Conservation (phyloP, 2,797 vertebrate genomes). For the Amazona finschi region DNA sequence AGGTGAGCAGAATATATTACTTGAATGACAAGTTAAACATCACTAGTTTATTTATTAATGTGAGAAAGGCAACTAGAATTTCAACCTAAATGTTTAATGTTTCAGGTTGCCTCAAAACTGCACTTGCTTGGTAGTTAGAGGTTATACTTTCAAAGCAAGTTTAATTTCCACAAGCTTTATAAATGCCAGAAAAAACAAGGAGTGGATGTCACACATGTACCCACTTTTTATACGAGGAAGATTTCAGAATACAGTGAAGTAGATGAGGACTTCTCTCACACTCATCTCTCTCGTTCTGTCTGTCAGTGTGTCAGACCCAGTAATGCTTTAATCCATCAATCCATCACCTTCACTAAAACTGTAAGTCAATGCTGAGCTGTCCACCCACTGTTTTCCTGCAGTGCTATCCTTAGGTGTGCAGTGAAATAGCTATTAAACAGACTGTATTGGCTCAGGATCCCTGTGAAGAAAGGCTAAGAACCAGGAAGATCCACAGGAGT, state of each 20-base stretch:
- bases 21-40: neutral
- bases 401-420: neutral
- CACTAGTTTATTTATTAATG: neutral
- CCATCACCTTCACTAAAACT: slow-evolving; percentile 20
- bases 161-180: neutral
- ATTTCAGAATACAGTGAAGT: neutral
- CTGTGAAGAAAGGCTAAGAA: slow-evolving; percentile 4
- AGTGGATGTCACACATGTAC: neutral
- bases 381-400: slow-evolving; percentile 1
- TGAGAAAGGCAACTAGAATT: neutral
- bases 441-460: neutral
- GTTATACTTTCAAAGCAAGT: neutral
- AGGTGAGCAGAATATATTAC: neutral
- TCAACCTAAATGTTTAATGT: neutral
- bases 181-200: neutral
- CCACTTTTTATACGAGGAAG: neutral
- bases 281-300: neutral
- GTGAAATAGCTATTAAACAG: slow-evolving; percentile 44
- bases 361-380: neutral
- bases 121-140: neutral
- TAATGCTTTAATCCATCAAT: slow-evolving; percentile 14
- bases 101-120: neutral
- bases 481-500: neutral
- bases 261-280: neutral
- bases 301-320: neutral